A percentile compares a stretch with the other conserved stretches of the same genome.
These are phyloP conservation scores for Plodia interpunctella DNA, from an alignment of 1,140 invertebrate genomes.

Conservation along the genomic window DNA sequence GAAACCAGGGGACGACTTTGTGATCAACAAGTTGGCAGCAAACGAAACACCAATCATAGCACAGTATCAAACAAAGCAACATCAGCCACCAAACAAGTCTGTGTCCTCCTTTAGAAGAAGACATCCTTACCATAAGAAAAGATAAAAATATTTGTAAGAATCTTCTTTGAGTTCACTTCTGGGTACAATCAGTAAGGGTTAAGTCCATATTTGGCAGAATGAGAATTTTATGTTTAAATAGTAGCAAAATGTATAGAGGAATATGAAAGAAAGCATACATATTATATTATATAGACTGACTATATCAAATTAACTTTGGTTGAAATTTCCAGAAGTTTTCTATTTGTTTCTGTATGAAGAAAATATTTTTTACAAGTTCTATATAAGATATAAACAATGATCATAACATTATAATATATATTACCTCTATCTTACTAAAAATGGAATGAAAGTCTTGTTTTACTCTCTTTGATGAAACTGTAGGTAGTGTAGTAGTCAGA, in stretches of 20 bases:
- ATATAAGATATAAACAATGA: too few species aligned
- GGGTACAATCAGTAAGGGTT: not conserved
- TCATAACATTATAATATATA: too few species aligned
- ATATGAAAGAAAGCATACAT: too few species aligned
- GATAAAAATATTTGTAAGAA: constrained; percentile 37
- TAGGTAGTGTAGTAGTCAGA: too few species aligned
- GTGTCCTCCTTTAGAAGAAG: constrained; percentile 56
- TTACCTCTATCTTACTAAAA: too few species aligned
- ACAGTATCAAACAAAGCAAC: constrained; percentile 80
- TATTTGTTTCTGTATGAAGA: too few species aligned
- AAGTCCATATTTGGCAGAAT: not conserved
- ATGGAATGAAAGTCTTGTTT: too few species aligned
- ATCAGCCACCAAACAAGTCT: constrained; percentile 75
- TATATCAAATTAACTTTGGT: too few species aligned
- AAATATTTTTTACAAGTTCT: too few species aligned
- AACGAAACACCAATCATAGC: constrained; percentile 81
- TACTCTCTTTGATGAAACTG: too few species aligned
- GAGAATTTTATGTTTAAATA: not conserved
- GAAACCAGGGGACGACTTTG: constrained; percentile 83
- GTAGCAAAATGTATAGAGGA: not conserved
- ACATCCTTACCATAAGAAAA: constrained; percentile 75
- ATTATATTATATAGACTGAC: too few species aligned
- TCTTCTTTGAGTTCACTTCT: not conserved
- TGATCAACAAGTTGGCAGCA: constrained; percentile 82
- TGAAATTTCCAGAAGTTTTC: too few species aligned